phyloP scores from a whole-genome alignment of 2,888 invertebrate species.

The Endomychus coccineus region DNA sequence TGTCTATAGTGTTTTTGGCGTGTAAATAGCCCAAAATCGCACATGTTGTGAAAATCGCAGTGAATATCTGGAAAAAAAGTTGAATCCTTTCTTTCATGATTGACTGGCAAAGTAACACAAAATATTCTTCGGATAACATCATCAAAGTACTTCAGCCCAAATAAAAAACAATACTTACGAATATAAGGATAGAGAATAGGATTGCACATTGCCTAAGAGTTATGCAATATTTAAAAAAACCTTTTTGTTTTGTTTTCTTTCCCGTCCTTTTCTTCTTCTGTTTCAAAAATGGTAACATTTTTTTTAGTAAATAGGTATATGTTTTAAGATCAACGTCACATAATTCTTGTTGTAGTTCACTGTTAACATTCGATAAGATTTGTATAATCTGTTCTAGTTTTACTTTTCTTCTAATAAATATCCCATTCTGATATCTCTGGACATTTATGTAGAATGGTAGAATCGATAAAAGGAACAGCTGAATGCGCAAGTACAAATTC shows the following conservation, averaged over 20 bases:
- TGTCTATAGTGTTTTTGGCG: conserved; percentile 31
- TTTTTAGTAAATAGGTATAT: no score
- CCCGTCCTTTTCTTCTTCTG: no score
- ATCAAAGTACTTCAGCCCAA: neutral
- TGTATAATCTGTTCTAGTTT: no score
- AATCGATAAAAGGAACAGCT: no score
- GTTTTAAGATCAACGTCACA: no score
- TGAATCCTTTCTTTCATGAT: neutral
- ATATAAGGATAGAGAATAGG: conserved; percentile 28
- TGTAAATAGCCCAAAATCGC: conserved; percentile 32
- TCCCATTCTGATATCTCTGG: no score
- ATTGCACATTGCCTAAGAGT: conserved; percentile 30
- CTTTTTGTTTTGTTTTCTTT: conserved; percentile 7
- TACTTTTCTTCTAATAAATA: no score
- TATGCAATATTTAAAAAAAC: conserved; percentile 19
- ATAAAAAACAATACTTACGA: conserved; percentile 26
- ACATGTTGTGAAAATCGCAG: conserved; percentile 31
- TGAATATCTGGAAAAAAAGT: conserved; percentile 27
- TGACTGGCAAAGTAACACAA: neutral
- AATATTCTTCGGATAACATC: neutral
- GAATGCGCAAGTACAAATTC: no score
- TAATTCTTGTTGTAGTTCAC: no score
- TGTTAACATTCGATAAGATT: no score
- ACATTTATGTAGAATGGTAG: no score
- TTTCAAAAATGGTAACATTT: no score